A percentile compares a stretch with the other conserved stretches of the same genome.
These are phyloP conservation scores for Agrypnus murinus DNA, from an alignment of 2,888 invertebrate species.

Conservation along the genomic window DNA sequence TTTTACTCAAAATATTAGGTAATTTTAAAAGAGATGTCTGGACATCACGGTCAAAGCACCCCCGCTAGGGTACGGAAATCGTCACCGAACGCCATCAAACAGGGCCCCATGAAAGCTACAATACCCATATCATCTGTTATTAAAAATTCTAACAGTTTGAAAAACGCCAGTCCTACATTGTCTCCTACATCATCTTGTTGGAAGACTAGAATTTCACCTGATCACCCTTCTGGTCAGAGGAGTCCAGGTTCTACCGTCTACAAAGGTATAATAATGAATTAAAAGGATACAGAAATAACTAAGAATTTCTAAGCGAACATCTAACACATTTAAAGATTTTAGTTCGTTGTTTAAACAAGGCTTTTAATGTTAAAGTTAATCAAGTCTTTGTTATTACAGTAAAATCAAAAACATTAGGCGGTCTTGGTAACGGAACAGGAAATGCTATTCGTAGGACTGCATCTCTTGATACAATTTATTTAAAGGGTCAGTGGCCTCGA, in stretches of 20 bases:
- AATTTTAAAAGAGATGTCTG: slow-evolving; percentile 72
- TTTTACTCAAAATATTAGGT: neutral
- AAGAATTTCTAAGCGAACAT: too few species aligned
- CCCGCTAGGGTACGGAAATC: slow-evolving; percentile 77
- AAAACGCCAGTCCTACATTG: slow-evolving; percentile 78
- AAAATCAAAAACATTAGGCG: slow-evolving; percentile 73
- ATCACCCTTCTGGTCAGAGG: slow-evolving; percentile 81
- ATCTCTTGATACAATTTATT: slow-evolving; percentile 85
- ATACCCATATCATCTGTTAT: slow-evolving; percentile 84
- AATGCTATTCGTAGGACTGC: slow-evolving; percentile 84
- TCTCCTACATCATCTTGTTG: slow-evolving; percentile 79
- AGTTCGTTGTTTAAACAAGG: too few species aligned
- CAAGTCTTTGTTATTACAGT: slow-evolving; percentile 67
- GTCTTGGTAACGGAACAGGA: slow-evolving; percentile 70
- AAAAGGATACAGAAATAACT: too few species aligned
- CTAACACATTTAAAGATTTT: too few species aligned
- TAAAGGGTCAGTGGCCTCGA: slow-evolving; percentile 86
- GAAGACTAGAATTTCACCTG: slow-evolving; percentile 80
- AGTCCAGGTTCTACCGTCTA: slow-evolving; percentile 84
- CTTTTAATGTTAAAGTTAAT: too few species aligned
- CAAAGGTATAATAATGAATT: slow-evolving; percentile 80
- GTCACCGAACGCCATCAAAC: slow-evolving; percentile 78
- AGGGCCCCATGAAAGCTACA: slow-evolving; percentile 85
- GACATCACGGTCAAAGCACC: slow-evolving; percentile 67
- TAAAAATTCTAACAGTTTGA: slow-evolving; percentile 75